Conservation (phyloP, 1,140 invertebrate species). For the Microplitis demolitor region DNA sequence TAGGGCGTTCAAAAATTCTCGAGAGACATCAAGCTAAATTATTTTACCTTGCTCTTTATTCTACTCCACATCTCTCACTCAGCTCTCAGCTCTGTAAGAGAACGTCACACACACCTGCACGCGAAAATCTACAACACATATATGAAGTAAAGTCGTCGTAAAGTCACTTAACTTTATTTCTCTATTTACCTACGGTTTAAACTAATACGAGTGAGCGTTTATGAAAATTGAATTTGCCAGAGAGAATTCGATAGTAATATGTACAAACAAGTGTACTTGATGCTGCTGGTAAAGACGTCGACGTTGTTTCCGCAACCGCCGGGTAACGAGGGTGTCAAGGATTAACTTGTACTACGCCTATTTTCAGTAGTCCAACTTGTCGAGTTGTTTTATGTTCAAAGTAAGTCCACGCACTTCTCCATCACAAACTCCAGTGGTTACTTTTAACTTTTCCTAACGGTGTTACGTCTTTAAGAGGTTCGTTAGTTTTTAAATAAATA, state of each 20-base stretch:
- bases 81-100: too few species aligned
- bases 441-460: neutral
- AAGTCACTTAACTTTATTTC: too few species aligned
- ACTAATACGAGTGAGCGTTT: neutral
- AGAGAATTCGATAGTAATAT: neutral
- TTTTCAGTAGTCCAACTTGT: conserved; percentile 21
- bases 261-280: neutral
- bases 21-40: neutral
- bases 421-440: neutral
- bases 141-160: neutral
- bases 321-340: conserved; percentile 20
- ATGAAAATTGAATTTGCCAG: neutral
- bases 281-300: too few species aligned
- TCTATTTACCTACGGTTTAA: too few species aligned
- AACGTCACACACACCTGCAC: too few species aligned
- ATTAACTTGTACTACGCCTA: conserved; percentile 19
- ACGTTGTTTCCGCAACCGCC: too few species aligned
- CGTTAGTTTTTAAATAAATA: too few species aligned
- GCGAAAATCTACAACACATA: too few species aligned
- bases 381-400: neutral
- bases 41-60: too few species aligned
- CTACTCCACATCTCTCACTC: neutral
- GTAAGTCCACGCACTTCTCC: neutral
- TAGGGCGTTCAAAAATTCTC: conserved; percentile 9
- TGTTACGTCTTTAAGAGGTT: too few species aligned